Percentiles rank a stretch among this genome's conserved stretches.
These are phyloP conservation scores for Plectropomus leopardus DNA, from an alignment of 2,113 vertebrate genomes.

Conservation along the genomic window DNA sequence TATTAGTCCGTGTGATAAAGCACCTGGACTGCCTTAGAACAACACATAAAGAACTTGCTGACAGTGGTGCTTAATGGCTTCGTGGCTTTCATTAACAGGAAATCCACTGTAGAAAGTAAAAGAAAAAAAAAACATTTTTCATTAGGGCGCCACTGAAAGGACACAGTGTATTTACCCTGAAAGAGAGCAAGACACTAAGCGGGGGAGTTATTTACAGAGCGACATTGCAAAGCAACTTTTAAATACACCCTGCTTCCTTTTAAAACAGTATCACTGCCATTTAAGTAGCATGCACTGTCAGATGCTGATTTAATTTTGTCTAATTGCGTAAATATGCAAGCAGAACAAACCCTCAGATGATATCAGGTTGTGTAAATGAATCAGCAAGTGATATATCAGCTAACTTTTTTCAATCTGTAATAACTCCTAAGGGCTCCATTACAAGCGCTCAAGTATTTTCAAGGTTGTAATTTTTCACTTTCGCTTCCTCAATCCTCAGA, in stretches of 20 bases:
- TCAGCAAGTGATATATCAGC: background rate
- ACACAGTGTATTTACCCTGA: slow-evolving; percentile 7
- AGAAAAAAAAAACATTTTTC: slow-evolving; percentile 12
- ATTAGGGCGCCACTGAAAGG: background rate
- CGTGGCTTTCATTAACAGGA: slow-evolving; percentile 22
- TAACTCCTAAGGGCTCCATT: background rate
- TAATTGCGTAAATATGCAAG: background rate
- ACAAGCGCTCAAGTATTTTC: background rate
- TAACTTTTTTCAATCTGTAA: background rate
- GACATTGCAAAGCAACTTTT: background rate
- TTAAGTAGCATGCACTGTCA: background rate
- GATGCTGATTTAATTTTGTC: slow-evolving; percentile 15
- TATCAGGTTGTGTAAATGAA: slow-evolving; percentile 12
- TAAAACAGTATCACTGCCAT: background rate
- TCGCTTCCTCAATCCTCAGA: background rate
- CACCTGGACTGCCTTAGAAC: background rate
- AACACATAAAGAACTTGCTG: slow-evolving; percentile 12
- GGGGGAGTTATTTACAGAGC: slow-evolving; percentile 5
- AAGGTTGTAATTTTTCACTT: slow-evolving; percentile 42
- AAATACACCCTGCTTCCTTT: no score
- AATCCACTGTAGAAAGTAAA: slow-evolving; percentile 8
- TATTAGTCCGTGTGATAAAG: slow-evolving; percentile 1
- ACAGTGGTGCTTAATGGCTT: slow-evolving; percentile 22
- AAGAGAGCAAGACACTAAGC: slow-evolving; percentile 6
- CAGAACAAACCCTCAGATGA: background rate